Percentiles rank a stretch among this genome's conserved stretches.
phyloP scores from a whole-genome alignment of 2,113 vertebrate genomes.

The Lucifuga dentata region DNA sequence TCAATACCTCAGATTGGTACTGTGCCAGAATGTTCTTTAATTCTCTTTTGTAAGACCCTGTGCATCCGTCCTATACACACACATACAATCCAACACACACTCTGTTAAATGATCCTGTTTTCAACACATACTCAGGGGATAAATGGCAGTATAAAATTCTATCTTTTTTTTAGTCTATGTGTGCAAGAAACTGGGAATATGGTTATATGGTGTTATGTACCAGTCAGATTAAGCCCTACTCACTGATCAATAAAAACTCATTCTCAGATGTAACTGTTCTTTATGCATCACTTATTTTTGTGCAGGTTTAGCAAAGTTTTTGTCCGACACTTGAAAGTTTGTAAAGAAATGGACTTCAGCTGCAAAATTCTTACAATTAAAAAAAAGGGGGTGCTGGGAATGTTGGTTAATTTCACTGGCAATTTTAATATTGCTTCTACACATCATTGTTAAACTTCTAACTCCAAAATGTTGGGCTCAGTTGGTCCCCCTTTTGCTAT shows the following conservation, averaged over 20 bases:
- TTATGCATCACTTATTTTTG: not conserved
- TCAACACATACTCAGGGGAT: constrained; percentile 52
- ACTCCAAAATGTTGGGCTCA: too few species aligned
- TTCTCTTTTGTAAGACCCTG: constrained; percentile 26
- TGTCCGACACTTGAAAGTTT: too few species aligned
- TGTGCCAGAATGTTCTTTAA: constrained; percentile 5
- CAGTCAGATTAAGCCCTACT: not conserved
- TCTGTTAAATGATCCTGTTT: constrained; percentile 16
- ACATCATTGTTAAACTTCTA: too few species aligned
- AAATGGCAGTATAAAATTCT: not conserved
- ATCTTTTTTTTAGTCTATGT: constrained; percentile 38
- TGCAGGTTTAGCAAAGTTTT: not conserved
- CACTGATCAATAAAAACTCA: constrained; percentile 51
- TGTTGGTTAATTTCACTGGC: too few species aligned
- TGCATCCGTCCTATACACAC: not conserved
- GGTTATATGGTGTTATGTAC: constrained; percentile 24
- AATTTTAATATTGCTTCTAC: too few species aligned
- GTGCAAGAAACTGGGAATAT: not conserved
- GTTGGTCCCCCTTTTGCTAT: not conserved
- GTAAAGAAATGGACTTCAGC: not conserved
- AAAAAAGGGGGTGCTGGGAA: too few species aligned
- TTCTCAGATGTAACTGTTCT: not conserved
- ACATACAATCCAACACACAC: too few species aligned
- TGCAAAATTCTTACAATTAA: too few species aligned
- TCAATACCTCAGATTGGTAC: constrained; percentile 29